A percentile compares a stretch with the other conserved stretches of the same genome.
Evolutionary conservation across 2,797 vertebrate species (phyloP).

Genomic region (Danionella dracula): DNA sequence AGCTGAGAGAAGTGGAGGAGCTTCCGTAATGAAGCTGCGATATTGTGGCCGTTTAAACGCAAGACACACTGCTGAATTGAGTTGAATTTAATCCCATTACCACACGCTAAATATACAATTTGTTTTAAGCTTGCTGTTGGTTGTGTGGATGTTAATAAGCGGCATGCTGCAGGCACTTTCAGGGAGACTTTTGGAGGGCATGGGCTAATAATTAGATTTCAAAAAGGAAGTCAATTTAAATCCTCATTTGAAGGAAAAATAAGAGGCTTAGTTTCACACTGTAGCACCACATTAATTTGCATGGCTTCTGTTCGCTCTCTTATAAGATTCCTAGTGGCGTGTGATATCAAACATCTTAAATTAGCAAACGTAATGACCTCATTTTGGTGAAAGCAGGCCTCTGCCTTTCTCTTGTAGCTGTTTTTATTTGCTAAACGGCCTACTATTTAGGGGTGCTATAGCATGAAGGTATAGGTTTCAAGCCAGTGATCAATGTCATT

Average conservation of each 20-base stretch:
- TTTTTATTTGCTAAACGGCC: slow-evolving; percentile 24
- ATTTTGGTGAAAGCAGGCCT: slow-evolving; percentile 7
- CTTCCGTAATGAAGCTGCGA: slow-evolving; percentile 70
- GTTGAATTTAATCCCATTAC: slow-evolving; percentile 75
- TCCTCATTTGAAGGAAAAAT: slow-evolving; percentile 73
- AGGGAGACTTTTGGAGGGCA: slow-evolving; percentile 73
- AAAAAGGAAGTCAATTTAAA: slow-evolving; percentile 73
- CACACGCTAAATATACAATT: slow-evolving; percentile 77
- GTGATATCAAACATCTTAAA: slow-evolving; percentile 35
- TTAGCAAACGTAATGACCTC: slow-evolving; percentile 34
- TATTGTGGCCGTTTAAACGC: slow-evolving; percentile 58
- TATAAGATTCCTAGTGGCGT: slow-evolving; percentile 41
- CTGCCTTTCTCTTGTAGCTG: not conserved
- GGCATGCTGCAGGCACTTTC: slow-evolving; percentile 64
- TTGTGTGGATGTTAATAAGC: slow-evolving; percentile 75
- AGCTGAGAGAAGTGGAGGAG: slow-evolving; percentile 58
- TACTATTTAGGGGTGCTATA: not conserved
- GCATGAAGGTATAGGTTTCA: not conserved
- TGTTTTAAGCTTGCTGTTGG: slow-evolving; percentile 74
- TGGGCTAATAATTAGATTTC: slow-evolving; percentile 73
- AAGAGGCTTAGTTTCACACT: slow-evolving; percentile 69
- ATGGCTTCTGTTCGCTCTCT: slow-evolving; percentile 58
- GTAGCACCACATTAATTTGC: slow-evolving; percentile 65
- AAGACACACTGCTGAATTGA: slow-evolving; percentile 61
- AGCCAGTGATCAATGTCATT: slow-evolving; percentile 19